These are phyloP conservation scores for Orthosia gracilis DNA, from an alignment of 2,888 invertebrate genomes.

Conservation along the genomic window DNA sequence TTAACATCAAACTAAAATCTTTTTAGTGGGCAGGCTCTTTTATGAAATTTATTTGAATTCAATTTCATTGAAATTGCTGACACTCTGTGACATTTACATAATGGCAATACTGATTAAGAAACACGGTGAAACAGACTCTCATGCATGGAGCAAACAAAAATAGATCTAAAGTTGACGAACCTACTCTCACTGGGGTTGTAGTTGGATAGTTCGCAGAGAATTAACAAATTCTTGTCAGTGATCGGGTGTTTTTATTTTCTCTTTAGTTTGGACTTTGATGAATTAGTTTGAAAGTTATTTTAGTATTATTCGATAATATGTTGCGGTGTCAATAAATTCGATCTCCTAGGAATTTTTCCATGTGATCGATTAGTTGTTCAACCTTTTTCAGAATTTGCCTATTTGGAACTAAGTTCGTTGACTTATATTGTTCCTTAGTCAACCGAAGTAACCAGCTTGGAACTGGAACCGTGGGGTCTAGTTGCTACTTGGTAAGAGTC, in stretches of 20 bases:
- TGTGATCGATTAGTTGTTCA: background rate
- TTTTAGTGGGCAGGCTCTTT: too few species aligned
- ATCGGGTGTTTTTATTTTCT: constrained; percentile 1
- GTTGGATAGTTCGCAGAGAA: constrained; percentile 18
- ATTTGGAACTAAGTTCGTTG: background rate
- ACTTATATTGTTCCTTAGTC: background rate
- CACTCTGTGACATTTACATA: too few species aligned
- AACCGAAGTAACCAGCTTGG: too few species aligned
- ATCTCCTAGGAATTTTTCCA: background rate
- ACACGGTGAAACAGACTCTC: too few species aligned
- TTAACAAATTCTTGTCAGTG: constrained; percentile 21
- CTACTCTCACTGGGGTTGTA: background rate
- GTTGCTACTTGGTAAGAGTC: too few species aligned
- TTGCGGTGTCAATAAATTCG: background rate
- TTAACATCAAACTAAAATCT: too few species aligned
- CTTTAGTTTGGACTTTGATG: constrained; percentile 28
- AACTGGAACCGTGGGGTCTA: too few species aligned
- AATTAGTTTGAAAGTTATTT: constrained; percentile 23
- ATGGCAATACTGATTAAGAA: too few species aligned
- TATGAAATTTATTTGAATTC: too few species aligned
- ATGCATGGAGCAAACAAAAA: background rate
- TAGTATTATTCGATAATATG: background rate
- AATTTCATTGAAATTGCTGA: too few species aligned
- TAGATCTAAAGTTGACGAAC: background rate
- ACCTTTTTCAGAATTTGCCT: background rate